A percentile compares a stretch with the other conserved stretches of the same genome.
Conservation (phyloP, 1,140 invertebrate genomes). For the Agraylea sexmaculata region DNA sequence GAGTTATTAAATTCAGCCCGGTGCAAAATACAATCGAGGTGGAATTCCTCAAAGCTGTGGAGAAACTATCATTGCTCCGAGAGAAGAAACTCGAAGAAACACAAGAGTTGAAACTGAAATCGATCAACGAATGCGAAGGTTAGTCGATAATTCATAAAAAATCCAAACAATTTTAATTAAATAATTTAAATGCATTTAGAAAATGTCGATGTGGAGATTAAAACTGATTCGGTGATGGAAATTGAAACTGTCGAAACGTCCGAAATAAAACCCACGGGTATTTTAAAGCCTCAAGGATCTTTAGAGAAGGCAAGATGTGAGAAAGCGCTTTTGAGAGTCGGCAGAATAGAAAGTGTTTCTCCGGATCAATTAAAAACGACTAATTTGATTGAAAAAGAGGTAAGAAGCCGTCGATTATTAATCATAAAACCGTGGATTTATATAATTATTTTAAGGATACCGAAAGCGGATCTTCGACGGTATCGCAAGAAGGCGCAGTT, state of each 20-base stretch:
- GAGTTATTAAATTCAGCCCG: slow-evolving; percentile 8
- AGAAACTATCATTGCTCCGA: slow-evolving; percentile 13
- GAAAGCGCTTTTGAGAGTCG: slow-evolving; percentile 22
- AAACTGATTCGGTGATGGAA: too few species aligned
- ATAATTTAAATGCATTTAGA: too few species aligned
- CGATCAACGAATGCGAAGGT: too few species aligned
- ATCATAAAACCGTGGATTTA: too few species aligned
- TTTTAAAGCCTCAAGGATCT: slow-evolving; percentile 57
- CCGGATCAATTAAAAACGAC: too few species aligned
- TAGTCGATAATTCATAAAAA: too few species aligned
- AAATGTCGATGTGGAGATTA: too few species aligned
- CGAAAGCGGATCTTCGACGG: slow-evolving; percentile 19
- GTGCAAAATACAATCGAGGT: slow-evolving; percentile 13
- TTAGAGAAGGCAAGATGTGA: slow-evolving; percentile 49
- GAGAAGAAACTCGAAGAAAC: slow-evolving; percentile 17
- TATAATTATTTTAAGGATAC: slow-evolving; percentile 17
- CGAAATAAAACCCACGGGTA: slow-evolving; percentile 50
- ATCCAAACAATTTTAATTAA: too few species aligned
- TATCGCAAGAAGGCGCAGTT: slow-evolving; percentile 19
- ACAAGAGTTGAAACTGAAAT: slow-evolving; percentile 8
- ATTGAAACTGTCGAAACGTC: too few species aligned
- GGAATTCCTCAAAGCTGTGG: slow-evolving; percentile 16
- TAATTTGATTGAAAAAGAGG: too few species aligned
- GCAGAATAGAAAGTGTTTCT: slow-evolving; percentile 28
- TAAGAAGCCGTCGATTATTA: too few species aligned